Percentiles rank a stretch among this genome's conserved stretches.
Evolutionary conservation across 2,113 vertebrate genomes (phyloP).

Genomic region (Ptyas mucosa): DNA sequence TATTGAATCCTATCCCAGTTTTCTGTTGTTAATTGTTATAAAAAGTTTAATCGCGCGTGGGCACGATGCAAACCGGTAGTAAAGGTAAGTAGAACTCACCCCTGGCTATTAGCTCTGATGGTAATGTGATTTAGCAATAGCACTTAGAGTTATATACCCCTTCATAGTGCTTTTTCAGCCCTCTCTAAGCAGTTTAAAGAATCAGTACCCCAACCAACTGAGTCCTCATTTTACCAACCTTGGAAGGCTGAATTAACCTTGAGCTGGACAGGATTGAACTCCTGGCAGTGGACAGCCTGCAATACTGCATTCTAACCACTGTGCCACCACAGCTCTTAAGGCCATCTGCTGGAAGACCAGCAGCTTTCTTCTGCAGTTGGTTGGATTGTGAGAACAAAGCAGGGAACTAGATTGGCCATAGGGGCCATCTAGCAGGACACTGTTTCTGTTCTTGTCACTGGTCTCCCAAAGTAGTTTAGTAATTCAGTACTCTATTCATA

Average conservation of each 20-base stretch:
- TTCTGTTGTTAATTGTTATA: conserved; percentile 65
- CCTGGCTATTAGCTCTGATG: background rate
- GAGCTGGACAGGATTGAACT: background rate
- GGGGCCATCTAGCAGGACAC: background rate
- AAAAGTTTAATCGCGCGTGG: conserved; percentile 48
- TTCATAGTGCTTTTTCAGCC: too few species aligned
- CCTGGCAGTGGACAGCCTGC: background rate
- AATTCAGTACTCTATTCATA: background rate
- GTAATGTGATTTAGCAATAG: too few species aligned
- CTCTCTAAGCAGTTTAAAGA: background rate
- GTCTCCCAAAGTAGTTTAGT: background rate
- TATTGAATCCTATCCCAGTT: conserved; percentile 62
- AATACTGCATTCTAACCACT: background rate
- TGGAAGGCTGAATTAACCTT: background rate
- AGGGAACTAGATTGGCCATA: background rate
- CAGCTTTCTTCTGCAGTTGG: background rate
- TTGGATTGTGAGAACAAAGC: background rate
- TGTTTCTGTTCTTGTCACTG: background rate
- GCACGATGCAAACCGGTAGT: too few species aligned
- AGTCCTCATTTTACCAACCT: background rate
- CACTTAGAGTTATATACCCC: too few species aligned
- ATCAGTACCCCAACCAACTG: background rate
- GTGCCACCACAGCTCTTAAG: background rate
- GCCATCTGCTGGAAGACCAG: background rate
- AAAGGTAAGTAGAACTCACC: too few species aligned